Evolutionary conservation across 2,113 vertebrate species (phyloP).

Genomic region (Tupaia tana): DNA sequence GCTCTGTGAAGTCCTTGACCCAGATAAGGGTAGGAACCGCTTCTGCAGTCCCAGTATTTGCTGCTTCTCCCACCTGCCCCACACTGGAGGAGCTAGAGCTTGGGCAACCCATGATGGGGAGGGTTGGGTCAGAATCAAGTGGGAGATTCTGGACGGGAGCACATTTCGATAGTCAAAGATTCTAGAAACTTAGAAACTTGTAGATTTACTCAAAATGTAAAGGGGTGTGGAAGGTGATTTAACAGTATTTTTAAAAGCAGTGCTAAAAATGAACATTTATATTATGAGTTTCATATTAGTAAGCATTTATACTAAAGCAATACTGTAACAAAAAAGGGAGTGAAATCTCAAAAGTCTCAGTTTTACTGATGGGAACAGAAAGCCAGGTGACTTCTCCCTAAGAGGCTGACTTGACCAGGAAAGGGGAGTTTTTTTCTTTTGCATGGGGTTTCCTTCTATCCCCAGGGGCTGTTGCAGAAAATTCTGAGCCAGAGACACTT

Average conservation of each 20-base stretch:
- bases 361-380: background rate
- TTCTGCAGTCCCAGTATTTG: background rate
- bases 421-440: background rate
- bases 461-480: background rate
- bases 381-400: background rate
- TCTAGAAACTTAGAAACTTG: background rate
- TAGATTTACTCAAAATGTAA: background rate
- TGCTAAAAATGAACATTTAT: background rate
- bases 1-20: fast-evolving
- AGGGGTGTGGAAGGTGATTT: background rate
- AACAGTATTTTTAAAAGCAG: background rate
- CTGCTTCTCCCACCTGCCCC: background rate
- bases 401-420: background rate
- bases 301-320: background rate
- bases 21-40: background rate
- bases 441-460: background rate
- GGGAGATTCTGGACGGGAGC: background rate
- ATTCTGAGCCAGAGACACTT: background rate
- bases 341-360: background rate
- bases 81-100: background rate
- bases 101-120: too few relatives aligned
- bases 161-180: background rate
- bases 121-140: background rate
- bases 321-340: background rate
- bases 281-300: background rate